These are phyloP conservation scores for Macquaria ambigua DNA, from an alignment of 2,113 vertebrate genomes.

Conservation along the genomic window DNA sequence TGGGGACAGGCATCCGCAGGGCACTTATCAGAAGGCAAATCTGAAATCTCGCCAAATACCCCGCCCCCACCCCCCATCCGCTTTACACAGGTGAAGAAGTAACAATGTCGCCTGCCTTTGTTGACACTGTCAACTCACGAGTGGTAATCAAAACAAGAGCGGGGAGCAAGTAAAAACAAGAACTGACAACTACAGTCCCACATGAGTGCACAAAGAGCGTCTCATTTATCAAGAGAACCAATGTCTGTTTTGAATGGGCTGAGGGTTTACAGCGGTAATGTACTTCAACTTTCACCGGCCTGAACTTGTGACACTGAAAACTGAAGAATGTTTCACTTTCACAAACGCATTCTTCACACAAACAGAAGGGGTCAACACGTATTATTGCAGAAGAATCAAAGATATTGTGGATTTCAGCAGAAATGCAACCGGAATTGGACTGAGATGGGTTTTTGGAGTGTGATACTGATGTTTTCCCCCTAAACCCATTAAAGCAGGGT, in stretches of 20 bases:
- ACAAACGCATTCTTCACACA: slow-evolving; percentile 17
- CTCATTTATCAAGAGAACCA: slow-evolving; percentile 5
- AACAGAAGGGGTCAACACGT: neutral
- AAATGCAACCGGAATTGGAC: neutral
- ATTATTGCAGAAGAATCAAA: neutral
- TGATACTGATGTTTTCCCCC: neutral
- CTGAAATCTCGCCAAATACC: slow-evolving; percentile 18
- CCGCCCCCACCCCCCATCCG: neutral
- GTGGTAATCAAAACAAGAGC: slow-evolving; percentile 38
- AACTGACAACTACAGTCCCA: slow-evolving; percentile 19
- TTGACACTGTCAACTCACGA: slow-evolving; percentile 41
- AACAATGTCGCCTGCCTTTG: slow-evolving; percentile 47
- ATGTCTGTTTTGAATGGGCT: neutral
- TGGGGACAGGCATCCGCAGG: slow-evolving; percentile 12
- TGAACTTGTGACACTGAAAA: slow-evolving; percentile 49
- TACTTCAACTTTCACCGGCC: slow-evolving; percentile 31
- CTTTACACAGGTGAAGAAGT: slow-evolving; percentile 49
- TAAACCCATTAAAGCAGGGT: too few relatives aligned
- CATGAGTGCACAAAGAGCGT: slow-evolving; percentile 17
- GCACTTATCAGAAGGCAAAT: slow-evolving; percentile 31
- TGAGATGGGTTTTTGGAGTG: neutral
- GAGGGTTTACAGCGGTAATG: neutral
- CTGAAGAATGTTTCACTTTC: slow-evolving; percentile 34
- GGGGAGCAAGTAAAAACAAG: slow-evolving; percentile 55
- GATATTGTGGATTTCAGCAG: neutral